Evolutionary conservation across 1,140 invertebrate genomes (phyloP), one percentile per base, ranked within the genome.

Genomic region (Leptonema lineaticorne): DNA sequence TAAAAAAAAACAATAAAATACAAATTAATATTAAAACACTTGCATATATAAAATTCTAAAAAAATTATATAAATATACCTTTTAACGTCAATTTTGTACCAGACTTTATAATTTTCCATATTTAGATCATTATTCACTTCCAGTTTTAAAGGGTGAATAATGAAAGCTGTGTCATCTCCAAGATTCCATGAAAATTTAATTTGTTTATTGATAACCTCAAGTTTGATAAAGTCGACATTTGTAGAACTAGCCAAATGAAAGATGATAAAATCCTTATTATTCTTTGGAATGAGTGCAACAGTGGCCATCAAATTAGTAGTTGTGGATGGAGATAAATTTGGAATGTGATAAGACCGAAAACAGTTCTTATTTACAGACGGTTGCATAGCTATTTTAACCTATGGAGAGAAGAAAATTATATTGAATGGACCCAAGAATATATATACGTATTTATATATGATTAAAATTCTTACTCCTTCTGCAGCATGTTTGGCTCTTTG

Each of bases 351-450:
- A 0, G 89, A 88, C 66, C 94, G 85, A 2, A 88, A 82, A 79
- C 94, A 96, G 57, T 87, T 88, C 56, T 82, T 82, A 18, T 82
- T 83, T 20, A 81, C 71, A 0, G 84, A 83, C 59, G 87, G 88
- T 67, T 85, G 89, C 67, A 95, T 71, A 0, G 93, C 94, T 1
- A 96, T 85, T 56, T 89, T 86, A 73, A 96, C 93, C 92, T 94
- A 73, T n/a, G n/a, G n/a, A n/a, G n/a, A n/a, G n/a, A n/a, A 46
- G 8, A n/a, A n/a, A n/a, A n/a, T n/a, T n/a, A n/a, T n/a, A 4
- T 20, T 22, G 46, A 50, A 22, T 22, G 2, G 18, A 3, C 5
- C 16, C 4, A 22, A 4, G 3, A 1, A 18, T 50, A 20, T 50
- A 50, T 22, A 50, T 22, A 5, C 24, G 16, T 46, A 46, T 8